Base-by-base conservation (phyloP, 2,888 invertebrate genomes). In the Dolomedes plantarius region DNA sequence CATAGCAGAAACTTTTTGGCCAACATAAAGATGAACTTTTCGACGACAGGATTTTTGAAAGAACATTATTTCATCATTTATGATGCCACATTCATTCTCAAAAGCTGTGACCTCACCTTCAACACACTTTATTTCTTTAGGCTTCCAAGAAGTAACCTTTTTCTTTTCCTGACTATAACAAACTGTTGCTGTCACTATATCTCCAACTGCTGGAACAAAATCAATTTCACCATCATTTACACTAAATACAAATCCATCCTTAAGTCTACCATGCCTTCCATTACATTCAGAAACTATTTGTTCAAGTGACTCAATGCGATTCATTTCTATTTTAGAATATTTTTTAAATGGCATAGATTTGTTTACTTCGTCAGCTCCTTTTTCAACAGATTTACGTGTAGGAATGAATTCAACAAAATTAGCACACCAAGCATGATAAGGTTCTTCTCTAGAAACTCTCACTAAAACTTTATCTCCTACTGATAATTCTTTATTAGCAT, bases 1-100 rank as follows among this genome's bases (percentile, higher is more conserved):
- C 80, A 80, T 75, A n/a, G 86, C 86, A 1, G 80, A 79, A 11
- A 86, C 86, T 23, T 86, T 86, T n/a, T 86, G 75, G 13, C 86
- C 80, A 46, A 76, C 67, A 56, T 29, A 67, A 1, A 80, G 41
- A 19, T 46, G 46, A 13, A 80, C 79, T 72, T 72, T 86, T 3
- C 56, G 28, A 3, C 76, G 75, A 19, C 86, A 86, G 0, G 86
- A 79, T 19, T 36, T 56, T 41, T 65, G 79, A 23, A 80, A 79
- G 27, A 80, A 86, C 46, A 79, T 71, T 0, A 80, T 36, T 19
- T 86, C 76, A 23, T 86, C 56, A 65, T 86, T 56, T 39, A 86
- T 80, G 6, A 86, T 56, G 23, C 86, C 86, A 71, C 80, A 79
- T 31, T 75, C 79, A 72, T 56, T 80, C 65, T 80, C 75, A 46